phyloP scores from a whole-genome alignment of 37 sponge, comb jelly and placozoan species.

The Halisarca cf. caerulea region DNA sequence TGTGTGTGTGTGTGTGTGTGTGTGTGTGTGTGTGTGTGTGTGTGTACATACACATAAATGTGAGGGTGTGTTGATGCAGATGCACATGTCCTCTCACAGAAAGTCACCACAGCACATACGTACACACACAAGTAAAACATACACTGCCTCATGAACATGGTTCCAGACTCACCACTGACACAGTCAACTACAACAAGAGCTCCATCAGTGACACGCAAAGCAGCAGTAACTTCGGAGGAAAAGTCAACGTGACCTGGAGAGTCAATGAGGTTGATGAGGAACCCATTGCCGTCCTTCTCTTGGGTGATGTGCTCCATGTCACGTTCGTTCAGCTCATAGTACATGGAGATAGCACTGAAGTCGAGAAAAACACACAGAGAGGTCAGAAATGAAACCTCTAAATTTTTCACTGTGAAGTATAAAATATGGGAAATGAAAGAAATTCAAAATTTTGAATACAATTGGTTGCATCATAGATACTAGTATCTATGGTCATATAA shows the following conservation, averaged over 20 bases:
- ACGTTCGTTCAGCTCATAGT: conserved; percentile 88
- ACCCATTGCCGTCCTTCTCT: conserved; percentile 87
- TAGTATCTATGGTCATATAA: too few species aligned
- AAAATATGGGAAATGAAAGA: too few species aligned
- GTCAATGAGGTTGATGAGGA: conserved; percentile 99
- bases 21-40: too few species aligned
- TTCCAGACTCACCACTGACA: conserved; percentile 83
- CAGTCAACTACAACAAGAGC: conserved; percentile 99
- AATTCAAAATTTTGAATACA: too few species aligned
- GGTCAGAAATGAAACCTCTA: neutral
- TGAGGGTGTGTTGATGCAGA: too few species aligned
- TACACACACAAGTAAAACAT: conserved; percentile 3
- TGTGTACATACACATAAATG: too few species aligned
- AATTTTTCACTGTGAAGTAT: too few species aligned
- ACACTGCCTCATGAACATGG: neutral
- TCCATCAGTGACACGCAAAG: conserved; percentile 98
- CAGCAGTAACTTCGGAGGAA: conserved; percentile 97
- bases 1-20: too few species aligned
- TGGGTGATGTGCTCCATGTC: conserved; percentile 81
- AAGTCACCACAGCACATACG: neutral
- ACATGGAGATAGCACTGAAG: conserved; percentile 88
- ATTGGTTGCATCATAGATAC: too few species aligned
- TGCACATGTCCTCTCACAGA: neutral
- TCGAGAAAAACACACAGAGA: neutral
- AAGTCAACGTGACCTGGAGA: conserved; percentile 99